Evolutionary conservation across 2,797 vertebrate species (phyloP).

Genomic region (Muraenolepis orangiensis): DNA sequence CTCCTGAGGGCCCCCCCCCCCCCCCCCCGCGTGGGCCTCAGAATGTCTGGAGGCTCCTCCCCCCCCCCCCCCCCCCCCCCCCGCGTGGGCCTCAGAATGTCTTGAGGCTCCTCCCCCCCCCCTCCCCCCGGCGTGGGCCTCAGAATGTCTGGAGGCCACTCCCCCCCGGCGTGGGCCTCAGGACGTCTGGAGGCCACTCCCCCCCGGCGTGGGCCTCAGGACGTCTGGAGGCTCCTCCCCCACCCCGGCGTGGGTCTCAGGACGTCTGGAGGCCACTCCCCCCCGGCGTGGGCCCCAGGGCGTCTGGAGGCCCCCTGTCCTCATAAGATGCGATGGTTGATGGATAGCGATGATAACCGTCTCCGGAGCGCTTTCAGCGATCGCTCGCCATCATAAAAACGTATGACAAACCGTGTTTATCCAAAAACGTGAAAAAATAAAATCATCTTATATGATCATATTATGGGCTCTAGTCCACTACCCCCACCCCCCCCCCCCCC

Average conservation of each 20-base stretch:
- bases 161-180: neutral
- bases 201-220: too few relatives aligned
- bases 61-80: too few relatives aligned
- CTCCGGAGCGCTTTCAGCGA: conserved; percentile 65
- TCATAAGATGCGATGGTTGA: conserved; percentile 50
- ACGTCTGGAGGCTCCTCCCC: conserved; percentile 49
- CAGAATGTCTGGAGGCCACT: conserved; percentile 38
- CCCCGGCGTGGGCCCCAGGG: too few relatives aligned
- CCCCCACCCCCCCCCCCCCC: neutral
- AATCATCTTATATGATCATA: too few relatives aligned
- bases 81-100: neutral
- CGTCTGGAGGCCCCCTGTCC: conserved; percentile 50
- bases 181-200: conserved; percentile 44
- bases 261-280: too few relatives aligned
- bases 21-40: neutral
- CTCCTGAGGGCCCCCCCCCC: too few relatives aligned
- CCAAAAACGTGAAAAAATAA: conserved; percentile 20
- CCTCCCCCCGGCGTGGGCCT: neutral
- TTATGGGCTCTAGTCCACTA: too few relatives aligned
- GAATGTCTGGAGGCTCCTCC: conserved; percentile 38
- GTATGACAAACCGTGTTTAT: conserved; percentile 68
- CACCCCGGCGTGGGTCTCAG: too few relatives aligned
- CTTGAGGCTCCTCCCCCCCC: too few relatives aligned
- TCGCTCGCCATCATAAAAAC: conserved; percentile 69
- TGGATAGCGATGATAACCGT: conserved; percentile 66